Percentiles rank a stretch among this genome's conserved stretches.
Conservation (phyloP, 2,888 invertebrate species). For the Prionchulus punctatus region DNA sequence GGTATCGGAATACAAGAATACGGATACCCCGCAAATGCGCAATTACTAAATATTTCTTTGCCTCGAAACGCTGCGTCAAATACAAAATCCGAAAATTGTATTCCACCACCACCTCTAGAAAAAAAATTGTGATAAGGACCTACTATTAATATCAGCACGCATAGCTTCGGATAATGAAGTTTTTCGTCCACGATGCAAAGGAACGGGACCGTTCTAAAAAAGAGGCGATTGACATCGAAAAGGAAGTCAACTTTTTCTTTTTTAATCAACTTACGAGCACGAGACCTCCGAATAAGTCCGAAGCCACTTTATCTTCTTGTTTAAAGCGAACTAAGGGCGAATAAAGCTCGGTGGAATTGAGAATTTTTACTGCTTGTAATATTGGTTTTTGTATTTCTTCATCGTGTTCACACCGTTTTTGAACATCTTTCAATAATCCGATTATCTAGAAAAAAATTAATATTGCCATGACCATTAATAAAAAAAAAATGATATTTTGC, state of each 20-base stretch:
- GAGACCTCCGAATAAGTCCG: slow-evolving; percentile 75
- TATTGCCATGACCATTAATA: background rate
- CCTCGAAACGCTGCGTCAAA: no score
- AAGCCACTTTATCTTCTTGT: slow-evolving; percentile 68
- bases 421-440: background rate
- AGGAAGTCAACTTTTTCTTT: no score
- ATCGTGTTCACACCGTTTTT: background rate
- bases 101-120: no score
- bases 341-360: slow-evolving; percentile 74
- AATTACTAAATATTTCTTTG: no score
- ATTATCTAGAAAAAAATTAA: background rate
- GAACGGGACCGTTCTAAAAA: slow-evolving; percentile 2
- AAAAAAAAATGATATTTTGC: background rate
- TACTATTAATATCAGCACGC: background rate
- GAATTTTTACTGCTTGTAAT: slow-evolving; percentile 58
- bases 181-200: background rate
- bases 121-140: no score
- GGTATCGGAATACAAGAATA: no score
- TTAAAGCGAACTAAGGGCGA: slow-evolving; percentile 49
- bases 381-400: background rate
- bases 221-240: background rate
- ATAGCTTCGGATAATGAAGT: background rate
- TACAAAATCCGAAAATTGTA: no score
- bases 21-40: no score
- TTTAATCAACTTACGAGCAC: slow-evolving; percentile 55